These are phyloP conservation scores for Aphaenogaster ashmeadi DNA, from an alignment of 1,140 invertebrate species.

Conservation along the genomic window DNA sequence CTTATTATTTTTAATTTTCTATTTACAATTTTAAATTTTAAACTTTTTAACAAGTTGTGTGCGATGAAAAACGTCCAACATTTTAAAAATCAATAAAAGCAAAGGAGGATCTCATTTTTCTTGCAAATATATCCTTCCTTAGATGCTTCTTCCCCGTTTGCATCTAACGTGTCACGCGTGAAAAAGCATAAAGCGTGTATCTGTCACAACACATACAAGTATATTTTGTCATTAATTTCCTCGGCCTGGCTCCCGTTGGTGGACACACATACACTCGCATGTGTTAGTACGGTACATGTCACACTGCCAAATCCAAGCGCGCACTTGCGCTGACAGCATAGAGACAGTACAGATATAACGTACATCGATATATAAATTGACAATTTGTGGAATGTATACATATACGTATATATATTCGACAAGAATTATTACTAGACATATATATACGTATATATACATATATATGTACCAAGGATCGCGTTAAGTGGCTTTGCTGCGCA, in stretches of 20 bases:
- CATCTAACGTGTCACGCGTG: background rate
- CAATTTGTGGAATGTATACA: slow-evolving; percentile 1
- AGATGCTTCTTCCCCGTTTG: background rate
- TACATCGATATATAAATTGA: slow-evolving; percentile 30
- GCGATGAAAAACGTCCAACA: background rate
- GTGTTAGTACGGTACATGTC: background rate
- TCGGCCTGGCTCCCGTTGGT: background rate
- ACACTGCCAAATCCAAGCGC: background rate
- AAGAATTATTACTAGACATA: background rate
- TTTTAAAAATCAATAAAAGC: background rate
- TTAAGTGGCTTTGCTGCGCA: slow-evolving; percentile 16
- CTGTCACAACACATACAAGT: background rate
- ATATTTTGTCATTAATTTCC: slow-evolving; percentile 18
- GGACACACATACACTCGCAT: background rate
- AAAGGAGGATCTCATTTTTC: background rate
- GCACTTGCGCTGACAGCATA: slow-evolving; percentile 4
- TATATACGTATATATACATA: background rate
- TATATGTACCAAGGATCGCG: background rate
- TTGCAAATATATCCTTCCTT: background rate
- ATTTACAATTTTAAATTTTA: no score
- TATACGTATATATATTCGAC: background rate
- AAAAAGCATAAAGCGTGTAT: background rate
- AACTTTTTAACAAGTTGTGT: no score
- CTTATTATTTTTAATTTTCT: no score
- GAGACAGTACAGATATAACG: background rate